These are phyloP conservation scores for Dasyurus viverrinus DNA, from an alignment of 2,113 vertebrate species.

Conservation along the genomic window DNA sequence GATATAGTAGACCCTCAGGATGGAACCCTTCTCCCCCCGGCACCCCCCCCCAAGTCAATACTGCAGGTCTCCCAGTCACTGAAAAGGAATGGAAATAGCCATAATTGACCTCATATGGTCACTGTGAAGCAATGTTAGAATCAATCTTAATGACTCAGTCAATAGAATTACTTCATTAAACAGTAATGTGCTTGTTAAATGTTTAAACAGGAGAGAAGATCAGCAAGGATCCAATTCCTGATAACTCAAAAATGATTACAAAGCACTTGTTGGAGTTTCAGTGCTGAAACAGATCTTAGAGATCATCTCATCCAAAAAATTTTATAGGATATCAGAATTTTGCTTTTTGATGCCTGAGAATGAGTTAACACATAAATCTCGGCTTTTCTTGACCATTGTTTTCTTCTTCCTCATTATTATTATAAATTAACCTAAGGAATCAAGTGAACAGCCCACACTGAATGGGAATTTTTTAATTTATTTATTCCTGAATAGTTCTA, in stretches of 20 bases:
- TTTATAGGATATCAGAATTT: not conserved
- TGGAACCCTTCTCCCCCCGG: not conserved
- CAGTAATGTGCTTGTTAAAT: not conserved
- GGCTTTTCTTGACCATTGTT: not conserved
- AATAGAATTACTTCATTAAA: not conserved
- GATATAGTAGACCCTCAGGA: not conserved
- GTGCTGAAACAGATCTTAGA: not conserved
- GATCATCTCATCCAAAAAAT: not conserved
- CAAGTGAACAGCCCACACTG: not conserved
- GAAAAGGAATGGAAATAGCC: not conserved
- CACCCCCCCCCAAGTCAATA: not conserved
- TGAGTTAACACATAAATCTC: not conserved
- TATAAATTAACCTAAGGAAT: not conserved
- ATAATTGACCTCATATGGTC: not conserved
- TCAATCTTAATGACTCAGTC: not conserved
- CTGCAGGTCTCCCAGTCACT: not conserved
- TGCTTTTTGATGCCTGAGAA: not conserved
- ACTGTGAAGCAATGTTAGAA: not conserved
- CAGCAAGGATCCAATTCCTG: not conserved
- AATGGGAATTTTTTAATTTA: not conserved
- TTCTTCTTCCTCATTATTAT: not conserved
- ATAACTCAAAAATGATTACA: not conserved
- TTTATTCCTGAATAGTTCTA: not conserved
- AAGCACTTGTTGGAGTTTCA: not conserved
- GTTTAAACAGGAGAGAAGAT: not conserved